Percentiles rank a stretch among this genome's conserved stretches.
Evolutionary conservation across 2,888 invertebrate genomes (phyloP).

Genomic region (Carpatolechia fugitivella): DNA sequence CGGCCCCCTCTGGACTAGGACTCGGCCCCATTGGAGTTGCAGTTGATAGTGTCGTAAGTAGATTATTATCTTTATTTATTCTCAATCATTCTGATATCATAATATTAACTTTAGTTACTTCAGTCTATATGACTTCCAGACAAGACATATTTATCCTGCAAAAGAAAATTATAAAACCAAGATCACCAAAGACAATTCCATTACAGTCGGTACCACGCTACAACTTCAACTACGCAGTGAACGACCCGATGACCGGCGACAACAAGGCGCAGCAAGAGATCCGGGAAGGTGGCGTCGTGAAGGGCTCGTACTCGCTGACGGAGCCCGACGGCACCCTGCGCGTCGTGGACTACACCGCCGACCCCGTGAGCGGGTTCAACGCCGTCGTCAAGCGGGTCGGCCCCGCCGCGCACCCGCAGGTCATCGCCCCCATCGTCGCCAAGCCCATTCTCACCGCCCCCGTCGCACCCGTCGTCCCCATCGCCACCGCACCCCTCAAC

Average conservation of each 20-base stretch:
- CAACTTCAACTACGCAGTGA: conserved; percentile 72
- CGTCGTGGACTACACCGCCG: conserved; percentile 67
- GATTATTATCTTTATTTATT: neutral
- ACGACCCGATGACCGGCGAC: conserved; percentile 70
- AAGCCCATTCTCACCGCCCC: conserved; percentile 19
- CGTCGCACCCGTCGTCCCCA: conserved; percentile 5
- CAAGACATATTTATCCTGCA: too few species aligned
- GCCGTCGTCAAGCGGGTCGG: conserved; percentile 69
- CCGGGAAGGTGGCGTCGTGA: conserved; percentile 66
- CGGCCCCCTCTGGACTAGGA: conserved; percentile 42
- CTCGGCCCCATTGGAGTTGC: conserved; percentile 28
- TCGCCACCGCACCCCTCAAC: conserved; percentile 14
- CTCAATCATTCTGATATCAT: too few species aligned
- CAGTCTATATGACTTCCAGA: too few species aligned
- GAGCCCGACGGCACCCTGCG: conserved; percentile 70
- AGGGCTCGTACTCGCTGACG: conserved; percentile 66
- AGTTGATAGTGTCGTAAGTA: conserved; percentile 53
- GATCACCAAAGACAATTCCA: neutral
- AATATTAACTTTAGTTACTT: too few species aligned
- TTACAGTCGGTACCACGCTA: conserved; percentile 63
- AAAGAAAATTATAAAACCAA: neutral
- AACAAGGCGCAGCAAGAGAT: conserved; percentile 66
- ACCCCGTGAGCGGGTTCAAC: conserved; percentile 64
- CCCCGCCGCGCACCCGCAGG: conserved; percentile 53
- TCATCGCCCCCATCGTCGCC: conserved; percentile 10